Evolutionary conservation across 2,797 vertebrate species (phyloP).

Genomic region (Myoxocephalus aenaeus): DNA sequence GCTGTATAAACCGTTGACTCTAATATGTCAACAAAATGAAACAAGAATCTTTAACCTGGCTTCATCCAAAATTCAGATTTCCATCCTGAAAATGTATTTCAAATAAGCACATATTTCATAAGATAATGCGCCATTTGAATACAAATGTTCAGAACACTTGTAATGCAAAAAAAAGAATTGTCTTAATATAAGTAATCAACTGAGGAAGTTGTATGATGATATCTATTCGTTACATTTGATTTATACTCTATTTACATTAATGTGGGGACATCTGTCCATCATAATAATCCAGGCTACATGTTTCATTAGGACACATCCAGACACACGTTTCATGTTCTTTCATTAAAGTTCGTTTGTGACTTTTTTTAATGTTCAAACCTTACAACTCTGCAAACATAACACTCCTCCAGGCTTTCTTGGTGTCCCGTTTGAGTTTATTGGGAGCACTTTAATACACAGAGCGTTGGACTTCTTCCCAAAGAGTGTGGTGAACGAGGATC

Average conservation of each 20-base stretch:
- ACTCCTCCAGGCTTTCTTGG: slow-evolving; percentile 11
- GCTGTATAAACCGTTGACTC: neutral
- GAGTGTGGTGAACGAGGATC: slow-evolving; percentile 46
- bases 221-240: neutral
- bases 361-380: slow-evolving; percentile 31
- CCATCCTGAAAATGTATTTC: neutral
- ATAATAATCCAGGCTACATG: slow-evolving; percentile 4
- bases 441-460: slow-evolving; percentile 26
- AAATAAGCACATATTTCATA: neutral
- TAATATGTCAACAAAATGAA: slow-evolving; percentile 1
- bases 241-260: neutral
- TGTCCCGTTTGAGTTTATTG: slow-evolving; percentile 33
- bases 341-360: slow-evolving; percentile 14
- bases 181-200: neutral
- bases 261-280: neutral
- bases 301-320: slow-evolving; percentile 19
- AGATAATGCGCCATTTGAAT: neutral
- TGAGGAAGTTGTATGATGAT: too few relatives aligned
- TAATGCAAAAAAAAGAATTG: neutral
- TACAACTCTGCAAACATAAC: neutral
- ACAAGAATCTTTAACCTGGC: neutral
- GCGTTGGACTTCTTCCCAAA: slow-evolving; percentile 13
- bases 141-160: neutral
- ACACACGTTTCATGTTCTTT: slow-evolving; percentile 38
- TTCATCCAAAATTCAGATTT: neutral